Percentiles rank a stretch among this genome's conserved stretches.
Conservation (phyloP, 1,140 invertebrate genomes). For the Calephelis virginiensis region DNA sequence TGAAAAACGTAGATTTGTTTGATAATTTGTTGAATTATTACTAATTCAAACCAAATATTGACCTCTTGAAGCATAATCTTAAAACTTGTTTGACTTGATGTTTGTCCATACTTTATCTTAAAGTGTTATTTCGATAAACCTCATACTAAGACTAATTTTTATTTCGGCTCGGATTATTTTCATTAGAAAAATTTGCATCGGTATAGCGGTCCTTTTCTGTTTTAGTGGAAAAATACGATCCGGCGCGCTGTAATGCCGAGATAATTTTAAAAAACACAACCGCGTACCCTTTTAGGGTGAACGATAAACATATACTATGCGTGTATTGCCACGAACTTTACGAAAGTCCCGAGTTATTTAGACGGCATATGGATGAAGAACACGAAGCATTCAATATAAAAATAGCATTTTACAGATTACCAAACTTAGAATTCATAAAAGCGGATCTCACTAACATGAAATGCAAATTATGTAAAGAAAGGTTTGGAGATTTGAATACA, state of each 20-base stretch:
- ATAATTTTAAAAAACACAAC: slow-evolving; percentile 56
- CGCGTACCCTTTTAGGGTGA: slow-evolving; percentile 64
- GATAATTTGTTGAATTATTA: background rate
- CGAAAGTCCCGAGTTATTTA: slow-evolving; percentile 56
- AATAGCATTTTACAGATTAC: slow-evolving; percentile 58
- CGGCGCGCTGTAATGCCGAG: slow-evolving; percentile 59
- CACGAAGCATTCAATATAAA: slow-evolving; percentile 53
- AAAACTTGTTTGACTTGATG: background rate
- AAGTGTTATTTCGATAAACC: background rate
- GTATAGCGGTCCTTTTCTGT: slow-evolving; percentile 58
- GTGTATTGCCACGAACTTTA: slow-evolving; percentile 67
- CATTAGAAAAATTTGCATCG: slow-evolving; percentile 5
- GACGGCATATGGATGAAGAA: slow-evolving; percentile 57
- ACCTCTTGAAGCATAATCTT: background rate
- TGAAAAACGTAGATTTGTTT: background rate
- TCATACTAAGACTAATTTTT: slow-evolving; percentile 16
- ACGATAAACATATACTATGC: slow-evolving; percentile 67
- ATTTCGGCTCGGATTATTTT: background rate
- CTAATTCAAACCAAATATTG: background rate
- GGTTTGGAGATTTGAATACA: slow-evolving; percentile 36
- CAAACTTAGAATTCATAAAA: slow-evolving; percentile 63
- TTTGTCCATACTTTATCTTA: background rate
- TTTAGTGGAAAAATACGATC: slow-evolving; percentile 61
- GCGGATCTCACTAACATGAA: slow-evolving; percentile 54
- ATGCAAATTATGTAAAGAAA: slow-evolving; percentile 47